Base-by-base conservation (phyloP, 2,113 vertebrate species). In the Synodontis membranacea region DNA sequence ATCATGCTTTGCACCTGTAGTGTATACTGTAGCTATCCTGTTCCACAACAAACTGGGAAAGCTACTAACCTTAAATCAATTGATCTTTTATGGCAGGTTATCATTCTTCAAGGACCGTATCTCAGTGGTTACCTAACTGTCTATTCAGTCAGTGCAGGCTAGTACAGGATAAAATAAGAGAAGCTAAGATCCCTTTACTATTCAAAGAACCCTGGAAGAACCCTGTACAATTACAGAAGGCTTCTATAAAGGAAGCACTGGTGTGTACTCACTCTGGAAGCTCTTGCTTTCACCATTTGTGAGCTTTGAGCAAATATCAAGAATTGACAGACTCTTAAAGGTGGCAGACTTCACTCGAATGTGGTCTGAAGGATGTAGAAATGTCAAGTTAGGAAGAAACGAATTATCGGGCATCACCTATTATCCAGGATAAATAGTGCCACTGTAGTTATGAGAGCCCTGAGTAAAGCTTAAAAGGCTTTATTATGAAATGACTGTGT, bases 341-440 rank as follows among this genome's bases (percentile, higher is more conserved):
- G 39, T 25, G 21, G 50, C 28, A 39, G 31, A 19, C 10, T 23
- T 80, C 3, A 5, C 4, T 39, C 23, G 11, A 80, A 39, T 39
- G 50, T 56, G 21, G 28, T 78, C 75, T 80, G 50, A 80, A 10
- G 75, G 75, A 52, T 78, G 42, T n/a, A 48, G 74, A n/a, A 54
- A 52, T 12, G 48, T 34, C 4, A 17, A 48, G 46, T 5, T n/a
- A 37, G 50, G 76, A 54, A 37, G 76, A 54, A 39, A 21, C 4
- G 19, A 52, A 34, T 78, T 79, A 79, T 79, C 6, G 76, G n/a
- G 19, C 8, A 28, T 56, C 19, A 39, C 5, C 10, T 56, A 58
- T 39, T 58, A 39, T 80, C 39, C 31, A 58, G 76, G 50, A 10
- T 80, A 80, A 79, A 79, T 54, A 37, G 34, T 25, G 78, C 0